Evolutionary conservation across 1,140 invertebrate genomes (phyloP).

Genomic region (Caenorhabditis tropicalis): DNA sequence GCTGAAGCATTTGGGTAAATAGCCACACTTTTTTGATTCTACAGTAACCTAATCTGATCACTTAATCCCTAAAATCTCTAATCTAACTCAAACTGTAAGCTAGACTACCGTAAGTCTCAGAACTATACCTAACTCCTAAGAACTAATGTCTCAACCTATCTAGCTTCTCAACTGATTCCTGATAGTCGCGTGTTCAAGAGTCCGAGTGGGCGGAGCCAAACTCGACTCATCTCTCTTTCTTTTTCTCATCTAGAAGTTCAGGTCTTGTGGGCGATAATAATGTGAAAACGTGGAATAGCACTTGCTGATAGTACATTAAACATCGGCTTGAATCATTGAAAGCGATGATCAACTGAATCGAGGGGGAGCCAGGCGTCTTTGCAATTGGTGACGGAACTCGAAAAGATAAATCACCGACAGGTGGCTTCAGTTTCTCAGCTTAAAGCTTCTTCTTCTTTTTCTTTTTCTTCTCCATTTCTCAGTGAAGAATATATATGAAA

Average conservation of each 20-base stretch:
- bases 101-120: too few species aligned
- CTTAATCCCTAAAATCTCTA: too few species aligned
- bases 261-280: neutral
- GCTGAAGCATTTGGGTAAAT: neutral
- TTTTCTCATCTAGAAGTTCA: neutral
- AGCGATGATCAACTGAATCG: neutral
- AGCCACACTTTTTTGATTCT: neutral
- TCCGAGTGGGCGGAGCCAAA: neutral
- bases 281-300: neutral
- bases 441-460: neutral
- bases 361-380: neutral
- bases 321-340: neutral
- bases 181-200: neutral
- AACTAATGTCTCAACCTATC: too few species aligned
- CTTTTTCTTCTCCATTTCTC: too few species aligned
- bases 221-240: neutral
- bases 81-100: too few species aligned
- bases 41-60: too few species aligned
- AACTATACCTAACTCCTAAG: too few species aligned
- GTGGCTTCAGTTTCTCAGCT: neutral
- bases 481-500: neutral
- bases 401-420: conserved; percentile 36
- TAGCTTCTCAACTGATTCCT: too few species aligned
- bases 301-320: conserved; percentile 36
- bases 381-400: neutral